Evolutionary conservation across 2,888 invertebrate genomes (phyloP), one percentile per base, ranked within the genome.

Genomic region (Myopa testacea): DNA sequence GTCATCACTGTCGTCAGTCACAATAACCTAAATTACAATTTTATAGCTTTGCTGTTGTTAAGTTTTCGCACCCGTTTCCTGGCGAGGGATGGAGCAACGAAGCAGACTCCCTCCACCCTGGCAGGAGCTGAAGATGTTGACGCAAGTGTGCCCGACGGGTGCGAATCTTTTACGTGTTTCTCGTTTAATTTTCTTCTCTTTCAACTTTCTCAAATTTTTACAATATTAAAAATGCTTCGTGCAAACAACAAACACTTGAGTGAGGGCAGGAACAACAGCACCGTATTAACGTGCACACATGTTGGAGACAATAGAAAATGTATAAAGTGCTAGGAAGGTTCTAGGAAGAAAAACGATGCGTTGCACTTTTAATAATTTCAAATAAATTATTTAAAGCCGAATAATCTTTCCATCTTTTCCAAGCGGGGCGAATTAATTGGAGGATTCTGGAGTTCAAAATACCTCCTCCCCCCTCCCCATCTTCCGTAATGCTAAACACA

Each of bases 11-110:
- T 73, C 73, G 73, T 73, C 73, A 70, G 73, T 73, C 60, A 62
- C 50, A 62, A 73, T 73, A 73, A 73, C 62, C 73, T 73, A 73
- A 73, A 73, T 73, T 73, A 73, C 73, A 62, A 62, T 62, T 73
- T 73, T 73, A 60, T 73, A 62, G 40, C 62, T 40, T 16, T 60
- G 62, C 60, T 45, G 62, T 45, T 73, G 62, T 26, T 38, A 65
- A 14, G 38, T 6, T 37, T 65, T 65, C 38, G 16, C 65, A 38
- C 34, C 65, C 37, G 65, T 38, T 38, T 65, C 37, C 34, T 65
- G 14, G 38, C 37, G 12, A 1, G 58, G 16, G 4, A 6, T 16
- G 62, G 8, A 65, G 38, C 37, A 52, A 16, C 67, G 40, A 67
- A 34, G 52, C 52, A 52, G 26, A n/a, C 16, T 14, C 55, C 26